Percentiles rank a stretch among this genome's conserved stretches.
Evolutionary conservation across 2,113 vertebrate species (phyloP).

Genomic region (Pavo muticus): DNA sequence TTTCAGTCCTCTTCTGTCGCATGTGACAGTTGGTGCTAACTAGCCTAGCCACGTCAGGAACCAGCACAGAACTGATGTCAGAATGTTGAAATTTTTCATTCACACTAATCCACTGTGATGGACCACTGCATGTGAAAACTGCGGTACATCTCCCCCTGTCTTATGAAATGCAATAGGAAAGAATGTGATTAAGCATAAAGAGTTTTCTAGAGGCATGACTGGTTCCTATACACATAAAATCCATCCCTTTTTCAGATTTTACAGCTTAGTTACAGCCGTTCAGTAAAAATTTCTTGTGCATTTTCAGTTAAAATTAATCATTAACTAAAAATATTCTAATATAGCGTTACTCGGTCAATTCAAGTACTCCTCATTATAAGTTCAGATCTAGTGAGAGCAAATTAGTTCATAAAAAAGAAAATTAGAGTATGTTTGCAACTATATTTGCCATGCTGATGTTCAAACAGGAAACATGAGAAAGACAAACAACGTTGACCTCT

Average conservation of each 20-base stretch:
- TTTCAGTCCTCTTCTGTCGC: background rate
- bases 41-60: background rate
- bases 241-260: background rate
- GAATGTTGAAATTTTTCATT: background rate
- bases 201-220: background rate
- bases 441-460: no score
- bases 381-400: background rate
- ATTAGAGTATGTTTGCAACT: background rate
- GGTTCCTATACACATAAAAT: background rate
- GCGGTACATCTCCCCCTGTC: background rate
- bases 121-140: background rate
- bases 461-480: background rate
- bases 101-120: background rate
- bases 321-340: background rate
- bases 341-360: background rate
- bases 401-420: background rate
- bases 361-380: background rate
- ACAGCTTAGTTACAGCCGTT: background rate
- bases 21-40: background rate
- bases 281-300: background rate
- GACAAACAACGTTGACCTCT: background rate
- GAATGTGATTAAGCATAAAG: background rate
- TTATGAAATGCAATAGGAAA: background rate
- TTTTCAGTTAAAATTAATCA: background rate
- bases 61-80: background rate